phyloP scores from a whole-genome alignment of 64 coral and sea anemone genomes.

The Stichodactyla helianthus region DNA sequence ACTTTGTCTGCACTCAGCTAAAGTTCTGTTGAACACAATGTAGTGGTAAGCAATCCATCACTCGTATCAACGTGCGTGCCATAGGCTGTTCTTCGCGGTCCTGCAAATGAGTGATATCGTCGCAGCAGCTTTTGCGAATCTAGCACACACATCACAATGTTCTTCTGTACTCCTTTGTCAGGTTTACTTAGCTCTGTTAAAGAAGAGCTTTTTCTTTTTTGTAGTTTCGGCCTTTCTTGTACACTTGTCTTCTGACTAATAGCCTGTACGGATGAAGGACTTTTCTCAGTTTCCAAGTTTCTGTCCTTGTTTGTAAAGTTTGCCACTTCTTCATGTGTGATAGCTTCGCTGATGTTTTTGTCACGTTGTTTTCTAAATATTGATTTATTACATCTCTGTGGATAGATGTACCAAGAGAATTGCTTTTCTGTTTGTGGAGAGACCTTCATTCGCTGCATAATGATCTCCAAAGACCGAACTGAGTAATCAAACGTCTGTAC shows the following conservation, averaged over 20 bases:
- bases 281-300: not conserved
- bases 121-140: not conserved
- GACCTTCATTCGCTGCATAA: not conserved
- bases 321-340: not conserved
- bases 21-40: slow-evolving; percentile 23
- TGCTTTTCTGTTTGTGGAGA: not conserved
- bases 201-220: not conserved
- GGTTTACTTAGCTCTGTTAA: not conserved
- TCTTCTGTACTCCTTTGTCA: not conserved
- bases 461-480: not conserved
- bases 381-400: not conserved
- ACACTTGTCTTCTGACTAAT: not conserved
- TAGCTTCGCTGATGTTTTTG: not conserved
- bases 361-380: not conserved
- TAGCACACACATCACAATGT: not conserved
- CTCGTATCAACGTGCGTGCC: slow-evolving; percentile 3
- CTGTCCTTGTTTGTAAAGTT: not conserved
- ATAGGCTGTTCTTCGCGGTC: not conserved
- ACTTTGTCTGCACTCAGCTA: not conserved
- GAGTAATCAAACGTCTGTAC: not conserved
- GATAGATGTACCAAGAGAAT: not conserved
- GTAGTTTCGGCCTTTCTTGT: not conserved
- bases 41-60: slow-evolving; percentile 19
- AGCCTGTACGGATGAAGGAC: not conserved
- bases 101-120: slow-evolving; percentile 4